Base-by-base conservation (phyloP, 2,888 invertebrate species). In the Chrysolina haemoptera region DNA sequence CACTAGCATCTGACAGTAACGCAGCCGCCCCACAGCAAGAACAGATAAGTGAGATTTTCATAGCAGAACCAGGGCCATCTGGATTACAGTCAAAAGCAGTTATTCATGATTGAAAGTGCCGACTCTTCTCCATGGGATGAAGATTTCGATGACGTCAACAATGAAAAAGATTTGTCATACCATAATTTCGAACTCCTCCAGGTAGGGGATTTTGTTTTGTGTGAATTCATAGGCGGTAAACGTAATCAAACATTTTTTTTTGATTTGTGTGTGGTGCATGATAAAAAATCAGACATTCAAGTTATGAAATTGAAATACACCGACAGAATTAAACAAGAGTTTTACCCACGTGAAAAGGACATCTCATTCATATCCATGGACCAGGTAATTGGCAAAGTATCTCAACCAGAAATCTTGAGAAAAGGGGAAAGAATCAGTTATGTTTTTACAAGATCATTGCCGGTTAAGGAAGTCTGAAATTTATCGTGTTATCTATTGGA, bases 201-300 rank as follows among this genome's bases (percentile, higher is more conserved):
- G 40, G 40, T 40, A 9, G 40, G 40, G 11, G 63, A 63, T 40
- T 63, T 63, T 63, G n/a, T 63, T 0, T 18, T 63, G 40, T 63
- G 63, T 63, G 40, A 40, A 35, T 63, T 63, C 40, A 3, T 63
- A 40, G 40, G 63, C 2, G 63, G 63, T 16, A 63, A 63, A 63
- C 14, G 63, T 40, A 63, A 63, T n/a, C 40, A 40, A 35, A 35
- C 14, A 40, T 40, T 40, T 14, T 63, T 63, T 35, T 27, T 27
- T 35, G 35, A 40, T 35, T 16, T 63, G 2, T 63, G 4, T 35
- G 63, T 63, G 63, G n/a, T n/a, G n/a, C n/a, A n/a, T n/a, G n/a
- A n/a, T n/a, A n/a, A n/a, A n/a, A n/a, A n/a, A n/a, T n/a, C n/a
- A n/a, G n/a, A n/a, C n/a, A n/a, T n/a, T n/a, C n/a, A n/a, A n/a